Evolutionary conservation across 2,797 vertebrate genomes (phyloP).

Genomic region (Protosalanx chinensis): DNA sequence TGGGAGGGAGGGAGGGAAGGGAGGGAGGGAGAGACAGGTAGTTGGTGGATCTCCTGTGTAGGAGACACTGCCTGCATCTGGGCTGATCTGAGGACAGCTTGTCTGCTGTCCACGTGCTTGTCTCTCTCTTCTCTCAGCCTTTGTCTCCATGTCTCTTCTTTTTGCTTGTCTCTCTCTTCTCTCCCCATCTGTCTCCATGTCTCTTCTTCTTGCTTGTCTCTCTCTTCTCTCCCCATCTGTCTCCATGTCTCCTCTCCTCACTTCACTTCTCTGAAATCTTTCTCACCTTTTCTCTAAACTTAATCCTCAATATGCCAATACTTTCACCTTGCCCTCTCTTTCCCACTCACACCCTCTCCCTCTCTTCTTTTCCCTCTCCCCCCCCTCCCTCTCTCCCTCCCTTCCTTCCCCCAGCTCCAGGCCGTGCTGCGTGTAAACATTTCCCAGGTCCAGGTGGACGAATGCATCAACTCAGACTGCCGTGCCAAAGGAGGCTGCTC

Average conservation of each 20-base stretch:
- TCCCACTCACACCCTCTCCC: too few relatives aligned
- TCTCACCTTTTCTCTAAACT: too few relatives aligned
- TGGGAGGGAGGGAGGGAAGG: too few relatives aligned
- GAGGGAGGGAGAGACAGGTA: too few relatives aligned
- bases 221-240: too few relatives aligned
- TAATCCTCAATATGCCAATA: too few relatives aligned
- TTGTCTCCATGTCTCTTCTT: background rate
- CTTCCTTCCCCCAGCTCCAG: constrained; percentile 70
- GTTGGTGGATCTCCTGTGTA: background rate
- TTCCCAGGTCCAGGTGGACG: constrained; percentile 80
- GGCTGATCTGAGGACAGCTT: background rate
- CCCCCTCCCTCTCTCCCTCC: constrained; percentile 2
- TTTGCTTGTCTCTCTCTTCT: background rate
- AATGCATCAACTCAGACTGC: constrained; percentile 74
- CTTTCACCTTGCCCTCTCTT: too few relatives aligned
- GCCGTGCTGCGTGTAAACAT: constrained; percentile 72
- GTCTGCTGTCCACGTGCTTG: background rate
- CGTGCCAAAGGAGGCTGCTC: constrained; percentile 65
- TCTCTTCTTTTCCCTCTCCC: too few relatives aligned
- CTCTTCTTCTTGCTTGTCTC: background rate
- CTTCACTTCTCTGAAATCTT: too few relatives aligned
- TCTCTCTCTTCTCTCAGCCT: background rate
- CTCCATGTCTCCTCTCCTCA: too few relatives aligned
- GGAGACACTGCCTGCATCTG: background rate
- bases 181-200: background rate